Percentiles rank a stretch among this genome's conserved stretches.
These are phyloP conservation scores for Chesias legatella DNA, from an alignment of 2,888 invertebrate species.

Conservation along the genomic window DNA sequence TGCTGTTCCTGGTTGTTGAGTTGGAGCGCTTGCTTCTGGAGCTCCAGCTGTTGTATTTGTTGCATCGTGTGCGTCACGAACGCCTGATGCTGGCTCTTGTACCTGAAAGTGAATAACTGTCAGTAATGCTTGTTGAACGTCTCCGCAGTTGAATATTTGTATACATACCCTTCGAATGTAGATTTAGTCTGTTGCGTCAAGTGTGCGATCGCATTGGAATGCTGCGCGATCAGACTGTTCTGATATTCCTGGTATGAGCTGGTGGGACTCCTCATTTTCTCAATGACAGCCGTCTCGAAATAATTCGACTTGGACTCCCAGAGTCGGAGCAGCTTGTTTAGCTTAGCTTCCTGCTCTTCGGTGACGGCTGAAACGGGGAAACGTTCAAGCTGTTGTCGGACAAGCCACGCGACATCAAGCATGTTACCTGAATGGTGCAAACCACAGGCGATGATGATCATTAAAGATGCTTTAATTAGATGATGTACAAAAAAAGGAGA, in stretches of 20 bases:
- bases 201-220: slow-evolving; percentile 88
- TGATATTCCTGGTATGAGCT: slow-evolving; percentile 95
- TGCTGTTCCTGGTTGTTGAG: slow-evolving; percentile 64
- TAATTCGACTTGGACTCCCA: slow-evolving; percentile 98
- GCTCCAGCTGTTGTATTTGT: slow-evolving; percentile 91
- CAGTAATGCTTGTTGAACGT: neutral
- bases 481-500: slow-evolving; percentile 67
- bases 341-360: slow-evolving; percentile 93
- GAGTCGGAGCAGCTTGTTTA: slow-evolving; percentile 94
- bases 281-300: slow-evolving; percentile 89
- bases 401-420: slow-evolving; percentile 58
- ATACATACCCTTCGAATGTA: slow-evolving; percentile 86
- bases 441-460: slow-evolving; percentile 62
- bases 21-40: slow-evolving; percentile 86
- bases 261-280: slow-evolving; percentile 92
- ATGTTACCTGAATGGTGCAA: slow-evolving; percentile 71
- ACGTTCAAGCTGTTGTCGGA: slow-evolving; percentile 66
- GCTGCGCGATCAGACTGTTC: slow-evolving; percentile 89
- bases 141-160: slow-evolving; percentile 15
- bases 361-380: slow-evolving; percentile 84
- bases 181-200: slow-evolving; percentile 89
- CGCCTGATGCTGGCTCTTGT: slow-evolving; percentile 96
- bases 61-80: slow-evolving; percentile 95
- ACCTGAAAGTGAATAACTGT: slow-evolving; percentile 67
- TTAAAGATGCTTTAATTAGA: slow-evolving; percentile 63